phyloP scores from a whole-genome alignment of 1,140 invertebrate species.

The Conus ventricosus region DNA sequence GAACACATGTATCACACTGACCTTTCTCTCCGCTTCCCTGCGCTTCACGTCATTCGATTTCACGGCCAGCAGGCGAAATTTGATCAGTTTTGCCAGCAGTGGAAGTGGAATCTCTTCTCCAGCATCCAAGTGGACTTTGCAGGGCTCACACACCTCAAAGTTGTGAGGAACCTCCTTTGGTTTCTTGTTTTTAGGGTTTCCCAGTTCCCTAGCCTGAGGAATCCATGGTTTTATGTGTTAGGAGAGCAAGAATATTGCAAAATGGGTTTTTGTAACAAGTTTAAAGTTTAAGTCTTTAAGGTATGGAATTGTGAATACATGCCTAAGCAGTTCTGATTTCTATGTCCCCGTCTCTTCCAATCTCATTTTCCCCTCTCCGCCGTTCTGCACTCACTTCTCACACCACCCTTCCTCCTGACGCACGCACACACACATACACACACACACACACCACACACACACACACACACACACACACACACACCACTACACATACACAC shows the following conservation, averaged over 20 bases:
- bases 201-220: slow-evolving; percentile 66
- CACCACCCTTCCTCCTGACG: too few species aligned
- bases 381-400: too few species aligned
- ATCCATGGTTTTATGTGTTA: not conserved
- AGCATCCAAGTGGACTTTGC: slow-evolving; percentile 68
- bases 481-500: not conserved
- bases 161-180: slow-evolving; percentile 66
- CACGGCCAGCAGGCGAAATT: slow-evolving; percentile 68
- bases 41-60: slow-evolving; percentile 69
- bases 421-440: not conserved
- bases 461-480: not conserved
- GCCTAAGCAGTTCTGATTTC: too few species aligned
- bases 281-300: too few species aligned
- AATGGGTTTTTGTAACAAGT: too few species aligned
- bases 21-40: slow-evolving; percentile 68
- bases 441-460: not conserved
- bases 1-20: slow-evolving; percentile 26
- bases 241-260: too few species aligned
- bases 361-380: too few species aligned
- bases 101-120: slow-evolving; percentile 68
- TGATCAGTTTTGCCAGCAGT: slow-evolving; percentile 70
- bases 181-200: slow-evolving; percentile 73
- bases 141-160: slow-evolving; percentile 72
- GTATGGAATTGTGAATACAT: too few species aligned
- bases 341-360: too few species aligned